Evolutionary conservation across 2,113 vertebrate species (phyloP).

Genomic region (Halcyon malimbica): DNA sequence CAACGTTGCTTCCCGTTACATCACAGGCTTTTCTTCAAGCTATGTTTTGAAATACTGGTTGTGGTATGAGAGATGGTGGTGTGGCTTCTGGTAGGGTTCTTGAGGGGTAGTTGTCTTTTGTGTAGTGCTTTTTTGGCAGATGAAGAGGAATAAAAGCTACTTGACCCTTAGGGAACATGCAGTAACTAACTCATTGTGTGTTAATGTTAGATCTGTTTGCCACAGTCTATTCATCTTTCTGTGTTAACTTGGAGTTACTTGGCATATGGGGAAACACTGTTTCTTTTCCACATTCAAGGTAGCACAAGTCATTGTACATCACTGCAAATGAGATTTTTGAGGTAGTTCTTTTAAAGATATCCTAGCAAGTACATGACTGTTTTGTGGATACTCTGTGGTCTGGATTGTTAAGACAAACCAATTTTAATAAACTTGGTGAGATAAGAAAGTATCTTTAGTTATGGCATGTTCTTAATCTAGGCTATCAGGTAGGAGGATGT

Average conservation of each 20-base stretch:
- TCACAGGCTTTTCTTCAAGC: constrained; percentile 26
- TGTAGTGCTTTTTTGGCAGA: neutral
- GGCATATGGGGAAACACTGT: neutral
- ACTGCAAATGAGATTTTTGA: neutral
- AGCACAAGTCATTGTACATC: neutral
- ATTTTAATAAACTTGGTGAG: neutral
- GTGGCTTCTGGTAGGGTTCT: neutral
- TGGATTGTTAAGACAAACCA: neutral
- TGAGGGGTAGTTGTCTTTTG: neutral
- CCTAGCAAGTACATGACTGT: neutral
- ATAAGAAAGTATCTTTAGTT: neutral
- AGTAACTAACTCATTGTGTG: neutral
- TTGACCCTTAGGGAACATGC: neutral
- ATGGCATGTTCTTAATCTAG: neutral
- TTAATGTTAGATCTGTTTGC: neutral
- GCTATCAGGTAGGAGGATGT: neutral
- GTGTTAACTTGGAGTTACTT: neutral
- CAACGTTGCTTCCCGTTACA: neutral
- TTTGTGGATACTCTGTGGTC: neutral
- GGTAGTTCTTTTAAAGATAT: neutral
- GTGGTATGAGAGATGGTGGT: neutral
- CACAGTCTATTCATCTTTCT: neutral
- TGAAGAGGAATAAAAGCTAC: neutral
- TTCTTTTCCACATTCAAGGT: neutral
- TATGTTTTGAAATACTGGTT: neutral